Evolutionary conservation across 2,113 vertebrate species (phyloP), one percentile per base, ranked within the genome.

Genomic region (Nanorana parkeri): DNA sequence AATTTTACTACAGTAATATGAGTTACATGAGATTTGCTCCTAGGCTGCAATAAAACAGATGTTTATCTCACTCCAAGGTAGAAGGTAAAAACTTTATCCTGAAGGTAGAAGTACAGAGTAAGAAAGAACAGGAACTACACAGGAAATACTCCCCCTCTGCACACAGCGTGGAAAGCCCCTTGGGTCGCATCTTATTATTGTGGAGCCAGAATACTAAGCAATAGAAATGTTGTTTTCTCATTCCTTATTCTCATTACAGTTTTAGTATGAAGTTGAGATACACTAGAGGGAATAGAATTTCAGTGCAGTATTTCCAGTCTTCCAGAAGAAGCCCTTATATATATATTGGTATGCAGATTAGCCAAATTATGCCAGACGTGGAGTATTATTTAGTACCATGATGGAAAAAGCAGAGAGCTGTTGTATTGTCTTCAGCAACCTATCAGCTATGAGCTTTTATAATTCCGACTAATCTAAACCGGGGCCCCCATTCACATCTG

Each of bases 41-140:
- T 68, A n/a, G 52, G 19, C 8, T 68, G 20, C 19, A 23, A n/a
- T 2, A 56, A 67, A 58, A 58, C 52, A 68, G 41, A 58, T 58
- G 77, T 52, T 32, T 68, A 58, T 68, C 24, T 32, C 68, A 79
- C 56, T 68, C 17, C 16, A 17, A 23, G 28, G 28, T 68, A 52
- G 15, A 79, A 56, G 77, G 77, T 68, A 79, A 58, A 68, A 17
- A 23, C 54, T 68, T 36, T 52, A 24, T 79, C 77, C 78, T 41
- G n/a, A 26, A 68, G 21, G 52, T 56, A 36, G 54, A 80, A 68
- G 32, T 69, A n/a, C n/a, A 32, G 6, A 26, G 52, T 8, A 10
- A 47, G 41, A 47, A 11, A 15, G 41, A 47, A 47, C 68, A 78
- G 11, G 41, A 28, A 21, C 24, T 29, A 65, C 23, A 66, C 29